phyloP scores from a whole-genome alignment of 1,140 invertebrate species.

The Ericerus pela region DNA sequence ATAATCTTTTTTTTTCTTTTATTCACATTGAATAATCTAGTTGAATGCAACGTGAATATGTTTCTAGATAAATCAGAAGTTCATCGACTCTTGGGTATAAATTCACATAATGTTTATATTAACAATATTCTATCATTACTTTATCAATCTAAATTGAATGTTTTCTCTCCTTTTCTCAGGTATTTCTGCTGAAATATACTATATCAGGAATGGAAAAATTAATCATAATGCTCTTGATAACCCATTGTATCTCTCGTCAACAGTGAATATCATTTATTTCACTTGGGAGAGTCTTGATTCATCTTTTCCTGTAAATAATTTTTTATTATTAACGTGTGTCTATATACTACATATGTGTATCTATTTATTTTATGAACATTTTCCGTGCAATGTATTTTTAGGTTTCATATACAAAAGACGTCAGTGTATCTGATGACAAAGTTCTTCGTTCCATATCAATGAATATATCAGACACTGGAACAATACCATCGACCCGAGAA shows the following conservation, averaged over 20 bases:
- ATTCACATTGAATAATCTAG: too few relatives aligned
- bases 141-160: too few relatives aligned
- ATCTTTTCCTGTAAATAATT: too few relatives aligned
- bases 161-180: too few relatives aligned
- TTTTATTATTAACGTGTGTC: neutral
- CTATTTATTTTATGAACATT: neutral
- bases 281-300: neutral
- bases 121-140: too few relatives aligned
- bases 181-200: neutral
- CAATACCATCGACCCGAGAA: neutral
- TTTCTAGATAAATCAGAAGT: too few relatives aligned
- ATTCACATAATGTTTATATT: too few relatives aligned
- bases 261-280: neutral
- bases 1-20: too few relatives aligned
- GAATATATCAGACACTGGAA: neutral
- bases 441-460: neutral
- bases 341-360: neutral
- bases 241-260: neutral
- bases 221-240: neutral
- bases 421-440: neutral
- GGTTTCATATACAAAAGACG: neutral
- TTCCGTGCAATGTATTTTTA: neutral
- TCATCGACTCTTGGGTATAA: too few relatives aligned
- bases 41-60: too few relatives aligned
- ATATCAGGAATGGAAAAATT: neutral